Percentiles rank a stretch among this genome's conserved stretches.
These are phyloP conservation scores for Drosophila ananassae DNA, from an alignment of 1,140 invertebrate species.

Conservation along the genomic window DNA sequence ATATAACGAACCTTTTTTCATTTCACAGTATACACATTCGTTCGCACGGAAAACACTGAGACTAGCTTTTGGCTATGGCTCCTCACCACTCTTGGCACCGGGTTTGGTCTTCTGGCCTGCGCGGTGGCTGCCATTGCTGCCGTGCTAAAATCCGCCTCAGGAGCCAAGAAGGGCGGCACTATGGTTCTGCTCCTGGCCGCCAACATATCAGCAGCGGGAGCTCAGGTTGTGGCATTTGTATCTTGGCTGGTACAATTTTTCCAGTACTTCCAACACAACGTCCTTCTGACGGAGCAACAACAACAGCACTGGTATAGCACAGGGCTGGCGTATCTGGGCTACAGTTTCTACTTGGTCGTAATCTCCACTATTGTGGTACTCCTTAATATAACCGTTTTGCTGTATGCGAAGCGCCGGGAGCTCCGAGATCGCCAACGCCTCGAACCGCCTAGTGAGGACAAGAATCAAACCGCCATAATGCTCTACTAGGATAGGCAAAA, in stretches of 20 bases:
- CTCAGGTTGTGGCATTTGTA: slow-evolving; percentile 76
- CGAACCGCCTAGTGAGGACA: slow-evolving; percentile 72
- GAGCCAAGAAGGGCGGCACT: slow-evolving; percentile 71
- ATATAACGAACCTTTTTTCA: not conserved
- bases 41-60: slow-evolving; percentile 69
- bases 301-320: slow-evolving; percentile 74
- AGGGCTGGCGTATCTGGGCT: slow-evolving; percentile 74
- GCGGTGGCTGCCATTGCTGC: slow-evolving; percentile 79
- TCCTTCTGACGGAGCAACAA: slow-evolving; percentile 67
- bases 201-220: slow-evolving; percentile 70
- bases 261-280: slow-evolving; percentile 79
- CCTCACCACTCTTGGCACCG: slow-evolving; percentile 74
- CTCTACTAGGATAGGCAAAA: slow-evolving; percentile 60
- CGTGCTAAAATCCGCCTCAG: slow-evolving; percentile 77
- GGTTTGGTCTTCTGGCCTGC: slow-evolving; percentile 72
- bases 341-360: slow-evolving; percentile 81
- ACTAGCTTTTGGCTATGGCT: slow-evolving; percentile 82
- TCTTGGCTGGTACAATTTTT: slow-evolving; percentile 82
- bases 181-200: slow-evolving; percentile 75
- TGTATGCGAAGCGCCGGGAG: slow-evolving; percentile 66
- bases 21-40: slow-evolving; percentile 65
- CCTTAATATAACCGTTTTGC: slow-evolving; percentile 70
- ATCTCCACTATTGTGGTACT: slow-evolving; percentile 73
- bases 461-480: slow-evolving; percentile 79
- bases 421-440: slow-evolving; percentile 55